Percentiles rank a stretch among this genome's conserved stretches.
Conservation (phyloP, 2,797 vertebrate genomes). For the Tadarida brasiliensis region DNA sequence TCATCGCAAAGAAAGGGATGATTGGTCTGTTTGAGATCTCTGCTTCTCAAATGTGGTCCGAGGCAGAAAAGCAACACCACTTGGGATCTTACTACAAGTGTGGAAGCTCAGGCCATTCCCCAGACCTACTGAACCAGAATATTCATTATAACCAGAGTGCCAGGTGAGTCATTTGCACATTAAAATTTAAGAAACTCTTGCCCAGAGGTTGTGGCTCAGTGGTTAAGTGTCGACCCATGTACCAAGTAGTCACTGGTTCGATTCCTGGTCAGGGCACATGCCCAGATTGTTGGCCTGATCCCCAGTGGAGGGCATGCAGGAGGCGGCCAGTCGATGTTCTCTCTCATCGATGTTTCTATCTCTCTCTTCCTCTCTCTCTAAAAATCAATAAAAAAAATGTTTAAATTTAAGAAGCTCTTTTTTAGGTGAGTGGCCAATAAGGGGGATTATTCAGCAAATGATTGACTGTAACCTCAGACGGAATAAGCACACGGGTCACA, state of each 20-base stretch:
- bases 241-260: too few relatives aligned
- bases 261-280: too few relatives aligned
- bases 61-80: not conserved
- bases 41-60: not conserved
- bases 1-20: not conserved
- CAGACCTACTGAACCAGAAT: not conserved
- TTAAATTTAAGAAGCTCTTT: not conserved
- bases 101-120: not conserved
- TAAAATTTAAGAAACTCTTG: not conserved
- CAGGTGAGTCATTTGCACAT: not conserved
- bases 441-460: not conserved
- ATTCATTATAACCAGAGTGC: not conserved
- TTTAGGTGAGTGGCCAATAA: not conserved
- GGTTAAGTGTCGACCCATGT: too few relatives aligned
- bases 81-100: not conserved
- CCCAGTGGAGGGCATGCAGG: too few relatives aligned
- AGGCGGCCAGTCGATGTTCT: too few relatives aligned
- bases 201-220: too few relatives aligned
- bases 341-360: too few relatives aligned
- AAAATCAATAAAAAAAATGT: too few relatives aligned
- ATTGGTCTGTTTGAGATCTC: not conserved
- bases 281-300: too few relatives aligned
- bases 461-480: not conserved
- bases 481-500: not conserved
- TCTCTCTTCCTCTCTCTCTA: too few relatives aligned